A percentile compares a stretch with the other conserved stretches of the same genome.
Evolutionary conservation across 2,888 invertebrate genomes (phyloP).

Genomic region (Mayetiola destructor): DNA sequence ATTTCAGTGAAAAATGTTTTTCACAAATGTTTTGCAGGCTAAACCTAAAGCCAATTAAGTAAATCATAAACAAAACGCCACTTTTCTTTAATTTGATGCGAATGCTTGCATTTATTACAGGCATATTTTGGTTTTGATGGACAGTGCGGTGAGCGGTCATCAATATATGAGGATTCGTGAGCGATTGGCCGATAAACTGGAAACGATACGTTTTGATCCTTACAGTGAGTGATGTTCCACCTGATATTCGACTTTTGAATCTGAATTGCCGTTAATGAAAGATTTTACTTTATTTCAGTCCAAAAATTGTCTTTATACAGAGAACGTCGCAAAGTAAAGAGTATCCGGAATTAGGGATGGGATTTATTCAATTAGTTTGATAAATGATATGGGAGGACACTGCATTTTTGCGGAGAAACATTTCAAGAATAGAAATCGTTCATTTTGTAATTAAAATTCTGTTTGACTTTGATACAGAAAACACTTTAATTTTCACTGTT

Average conservation of each 20-base stretch:
- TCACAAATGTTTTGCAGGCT: conserved; percentile 55
- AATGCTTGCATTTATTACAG: conserved; percentile 34
- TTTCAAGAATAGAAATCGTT: no score
- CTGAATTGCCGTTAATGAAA: conserved; percentile 16
- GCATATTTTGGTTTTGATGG: conserved; percentile 58
- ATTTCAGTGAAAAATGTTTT: conserved; percentile 40
- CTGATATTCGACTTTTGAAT: conserved; percentile 7
- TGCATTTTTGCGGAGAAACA: no score
- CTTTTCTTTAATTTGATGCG: neutral
- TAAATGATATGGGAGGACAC: neutral
- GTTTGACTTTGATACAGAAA: no score
- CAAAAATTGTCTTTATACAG: conserved; percentile 47
- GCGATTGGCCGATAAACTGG: conserved; percentile 62
- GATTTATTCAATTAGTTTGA: neutral
- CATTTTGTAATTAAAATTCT: no score
- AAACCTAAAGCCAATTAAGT: conserved; percentile 66
- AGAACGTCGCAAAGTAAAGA: conserved; percentile 64
- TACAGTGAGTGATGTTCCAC: conserved; percentile 45
- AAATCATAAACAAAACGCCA: no score
- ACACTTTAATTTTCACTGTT: neutral
- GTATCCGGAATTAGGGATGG: conserved; percentile 38
- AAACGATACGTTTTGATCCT: conserved; percentile 61
- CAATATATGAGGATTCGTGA: conserved; percentile 49
- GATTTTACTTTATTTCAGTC: conserved; percentile 44
- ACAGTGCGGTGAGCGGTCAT: conserved; percentile 68